These are phyloP conservation scores for Adelosebastes latens DNA, from an alignment of 2,797 vertebrate genomes.

Conservation along the genomic window DNA sequence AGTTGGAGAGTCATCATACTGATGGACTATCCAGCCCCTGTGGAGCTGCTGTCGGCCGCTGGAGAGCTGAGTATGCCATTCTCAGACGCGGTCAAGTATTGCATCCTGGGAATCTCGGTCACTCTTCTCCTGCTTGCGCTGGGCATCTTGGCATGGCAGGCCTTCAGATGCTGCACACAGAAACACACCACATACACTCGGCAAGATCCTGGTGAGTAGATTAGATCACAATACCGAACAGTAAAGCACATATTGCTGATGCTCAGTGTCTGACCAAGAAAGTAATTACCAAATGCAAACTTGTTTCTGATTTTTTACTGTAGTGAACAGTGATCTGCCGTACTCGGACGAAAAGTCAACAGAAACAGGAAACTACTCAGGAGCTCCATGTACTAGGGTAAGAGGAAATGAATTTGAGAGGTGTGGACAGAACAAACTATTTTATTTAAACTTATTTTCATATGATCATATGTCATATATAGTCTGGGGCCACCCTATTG, in stretches of 20 bases:
- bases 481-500: not conserved
- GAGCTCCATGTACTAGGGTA: slow-evolving; percentile 55
- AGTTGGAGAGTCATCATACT: slow-evolving; percentile 16
- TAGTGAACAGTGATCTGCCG: slow-evolving; percentile 50
- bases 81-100: slow-evolving; percentile 77
- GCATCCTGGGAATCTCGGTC: slow-evolving; percentile 76
- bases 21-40: slow-evolving; percentile 29
- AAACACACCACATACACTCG: not conserved
- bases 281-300: not conserved
- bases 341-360: slow-evolving; percentile 22
- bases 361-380: slow-evolving; percentile 27
- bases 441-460: not conserved
- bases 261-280: not conserved
- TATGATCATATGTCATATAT: not conserved
- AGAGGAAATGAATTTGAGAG: not conserved
- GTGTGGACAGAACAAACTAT: not conserved
- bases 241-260: not conserved
- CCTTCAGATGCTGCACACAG: slow-evolving; percentile 68
- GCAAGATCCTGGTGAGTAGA: slow-evolving; percentile 47
- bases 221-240: not conserved
- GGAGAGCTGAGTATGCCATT: slow-evolving; percentile 67
- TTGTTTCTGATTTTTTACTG: slow-evolving; percentile 9
- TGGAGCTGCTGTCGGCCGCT: slow-evolving; percentile 13
- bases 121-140: slow-evolving; percentile 78
- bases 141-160: slow-evolving; percentile 82